Base-by-base conservation (phyloP, 2,888 invertebrate species). In the Rhagophthalmus giganteus region DNA sequence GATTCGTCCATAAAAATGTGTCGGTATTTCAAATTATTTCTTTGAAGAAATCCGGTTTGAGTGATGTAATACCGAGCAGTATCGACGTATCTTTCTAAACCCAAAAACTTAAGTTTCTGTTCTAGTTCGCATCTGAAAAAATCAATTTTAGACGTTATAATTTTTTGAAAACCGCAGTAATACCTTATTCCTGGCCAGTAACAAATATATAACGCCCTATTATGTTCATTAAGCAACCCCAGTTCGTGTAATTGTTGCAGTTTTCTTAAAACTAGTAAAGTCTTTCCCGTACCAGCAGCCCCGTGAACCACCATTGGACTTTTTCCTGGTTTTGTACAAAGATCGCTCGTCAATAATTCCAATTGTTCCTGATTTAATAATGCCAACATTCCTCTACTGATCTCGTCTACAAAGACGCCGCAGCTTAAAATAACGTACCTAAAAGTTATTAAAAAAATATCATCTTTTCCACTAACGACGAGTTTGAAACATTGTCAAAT, bases 251-350 rank as follows among this genome's bases (percentile, higher is more conserved):
- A 55, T 38, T 67, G 63, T 55, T 72, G 61, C 20, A 74, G 62
- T 66, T 72, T 74, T 58, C 65, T 67, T 47, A 74, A 57, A 51
- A 71, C 60, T 39, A 74, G 58, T 31, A 73, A 54, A n/a, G 73
- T 74, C 60, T 74, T 74, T 9, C 73, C 73, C 5, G 72, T 72
- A n/a, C 73, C 73, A n/a, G 73, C 73, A 8, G 71, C 71, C 7
- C 73, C 73, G 46, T 74, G 73, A 2, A 72, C 70, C 5, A 72
- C 70, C 49, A 71, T 57, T 15, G 68, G 62, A 7, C 56, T 51
- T 28, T 55, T 42, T 4, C 64, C 61, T 8, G 62, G 59, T 16
- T 61, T 57, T 7, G 54, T 46, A 35, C 66, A 67, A 2, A 57
- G 30, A 12, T 65, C 58, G 15, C 54, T 63, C 26, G 62, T 62